Base-by-base conservation (phyloP, 2,113 vertebrate species). In the Limnothrissa miodon region DNA sequence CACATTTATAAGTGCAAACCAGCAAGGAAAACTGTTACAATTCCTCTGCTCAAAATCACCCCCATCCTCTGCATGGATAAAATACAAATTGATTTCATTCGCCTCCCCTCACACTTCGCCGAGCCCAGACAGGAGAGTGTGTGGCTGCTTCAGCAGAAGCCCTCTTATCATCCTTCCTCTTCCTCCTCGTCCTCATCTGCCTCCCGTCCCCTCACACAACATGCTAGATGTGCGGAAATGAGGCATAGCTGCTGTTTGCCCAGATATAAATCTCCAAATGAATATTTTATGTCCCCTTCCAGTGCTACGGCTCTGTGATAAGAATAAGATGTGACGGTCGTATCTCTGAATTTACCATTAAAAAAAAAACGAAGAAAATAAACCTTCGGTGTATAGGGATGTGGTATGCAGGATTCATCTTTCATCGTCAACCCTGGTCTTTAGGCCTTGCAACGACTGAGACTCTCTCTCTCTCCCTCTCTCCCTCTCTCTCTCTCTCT, bases 211-310 rank as follows among this genome's bases (percentile, higher is more conserved):
- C 29, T 29, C 17, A 74, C 66, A 74, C 66, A 39, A 17, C 13
- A 2, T 13, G 29, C 25, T 19, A 51, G 48, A 70, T 70, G 62
- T 70, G 10, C 66, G 2, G 66, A 74, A 74, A 74, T 74, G 66
- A 74, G 36, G 66, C 66, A 74, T 74, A 36, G 33, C 29, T 36
- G 29, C 33, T 74, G 66, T 74, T 74, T 74, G 66, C 15, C 33
- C 66, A 36, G 66, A 74, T 74, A 74, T 74, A 74, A 74, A 74
- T 74, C 29, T 74, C 2, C 17, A 74, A 36, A 74, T 74, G 66
- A 74, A 74, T 74, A 74, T 74, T 74, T 74, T 74, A 74, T 74
- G 25, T 33, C 5, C 29, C 33, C 59, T 10, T 42, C n/a, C 23
- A 29, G 23, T 62, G n/a, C 59, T 25, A 62, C 59, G 29, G 5